A percentile compares a stretch with the other conserved stretches of the same genome.
phyloP scores from a whole-genome alignment of 2,113 vertebrate genomes.

The Oenanthe melanoleuca region DNA sequence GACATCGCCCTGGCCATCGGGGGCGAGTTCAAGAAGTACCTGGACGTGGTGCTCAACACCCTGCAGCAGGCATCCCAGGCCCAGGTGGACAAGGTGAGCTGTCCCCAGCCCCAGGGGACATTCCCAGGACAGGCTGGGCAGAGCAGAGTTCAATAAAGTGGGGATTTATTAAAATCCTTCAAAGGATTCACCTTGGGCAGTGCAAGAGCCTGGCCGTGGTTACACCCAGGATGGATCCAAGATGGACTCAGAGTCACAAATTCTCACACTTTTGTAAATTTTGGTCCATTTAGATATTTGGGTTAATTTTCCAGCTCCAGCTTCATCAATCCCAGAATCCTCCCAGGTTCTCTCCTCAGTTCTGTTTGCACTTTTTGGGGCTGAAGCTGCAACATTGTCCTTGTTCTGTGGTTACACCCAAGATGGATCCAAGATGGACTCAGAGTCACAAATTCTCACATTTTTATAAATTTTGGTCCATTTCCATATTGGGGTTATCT shows the following conservation, averaged over 20 bases:
- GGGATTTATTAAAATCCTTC: not conserved
- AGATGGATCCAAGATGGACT: too few species aligned
- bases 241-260: too few species aligned
- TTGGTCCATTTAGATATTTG: not conserved
- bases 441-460: too few species aligned
- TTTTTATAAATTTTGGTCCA: too few species aligned
- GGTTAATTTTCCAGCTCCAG: not conserved
- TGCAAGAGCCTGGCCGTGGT: too few species aligned
- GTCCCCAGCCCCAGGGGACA: not conserved
- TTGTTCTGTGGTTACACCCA: too few species aligned
- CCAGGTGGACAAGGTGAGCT: constrained; percentile 93
- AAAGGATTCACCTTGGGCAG: not conserved
- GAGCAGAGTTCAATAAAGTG: too few species aligned
- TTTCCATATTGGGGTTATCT: too few species aligned
- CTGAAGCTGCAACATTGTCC: too few species aligned
- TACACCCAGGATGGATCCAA: too few species aligned
- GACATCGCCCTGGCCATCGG: constrained; percentile 97
- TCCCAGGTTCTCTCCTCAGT: not conserved
- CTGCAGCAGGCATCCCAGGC: constrained; percentile 97
- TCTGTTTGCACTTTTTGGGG: not conserved
- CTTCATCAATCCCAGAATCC: too few species aligned
- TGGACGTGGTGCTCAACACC: constrained; percentile 95
- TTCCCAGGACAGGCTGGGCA: rapidly evolving
- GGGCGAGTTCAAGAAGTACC: constrained; percentile 97
- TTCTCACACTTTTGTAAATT: not conserved